Evolutionary conservation across 2,113 vertebrate species (phyloP), one percentile per base, ranked within the genome.

Genomic region (Penelope pileata): DNA sequence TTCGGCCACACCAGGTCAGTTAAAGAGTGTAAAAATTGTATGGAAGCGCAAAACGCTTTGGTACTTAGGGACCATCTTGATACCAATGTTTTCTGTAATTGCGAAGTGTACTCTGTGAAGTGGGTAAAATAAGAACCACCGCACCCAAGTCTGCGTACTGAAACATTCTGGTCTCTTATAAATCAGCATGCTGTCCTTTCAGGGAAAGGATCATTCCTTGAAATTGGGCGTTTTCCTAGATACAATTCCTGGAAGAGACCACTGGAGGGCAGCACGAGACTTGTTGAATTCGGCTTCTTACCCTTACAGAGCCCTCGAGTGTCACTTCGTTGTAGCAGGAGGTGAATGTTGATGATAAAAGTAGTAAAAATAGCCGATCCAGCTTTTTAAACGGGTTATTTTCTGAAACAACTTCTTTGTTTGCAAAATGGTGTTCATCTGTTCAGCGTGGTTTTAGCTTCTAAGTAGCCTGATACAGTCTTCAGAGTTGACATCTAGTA

Each of bases 141-240:
- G 1, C 38, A 10, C 23, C 21, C 38, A 3, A 2, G 16, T 10
- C 6, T 32, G 7, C 47, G 7, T 11, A 7, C 23, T 10, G 48
- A 6, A 54, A 58, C 12, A 30, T 32, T 16, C 2, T 16, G 27
- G 22, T n/a, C 5, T 9, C 34, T 42, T 59, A 1, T 1, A 2
- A n/a, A 60, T 22, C 45, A 10, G 30, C 40, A 0, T 4, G 24
- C 24, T 6, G 14, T 6, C 9, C 34, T 83, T 32, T 2, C 38
- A 1, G 3, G 8, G 12, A 16, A 43, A 6, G 22, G 14, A 10
- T 23, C 2, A 0, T 30, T 8, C 12, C 56, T 26, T 6, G 24
- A 58, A 16, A 4, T 0, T 5, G 60, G 36, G 30, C 53, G 0
- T 30, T 21, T 34, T 75, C 30, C 16, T 4, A 0, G 3, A 1